These are phyloP conservation scores for Neomicropteryx cornuta DNA, from an alignment of 1,140 invertebrate species.

Conservation along the genomic window DNA sequence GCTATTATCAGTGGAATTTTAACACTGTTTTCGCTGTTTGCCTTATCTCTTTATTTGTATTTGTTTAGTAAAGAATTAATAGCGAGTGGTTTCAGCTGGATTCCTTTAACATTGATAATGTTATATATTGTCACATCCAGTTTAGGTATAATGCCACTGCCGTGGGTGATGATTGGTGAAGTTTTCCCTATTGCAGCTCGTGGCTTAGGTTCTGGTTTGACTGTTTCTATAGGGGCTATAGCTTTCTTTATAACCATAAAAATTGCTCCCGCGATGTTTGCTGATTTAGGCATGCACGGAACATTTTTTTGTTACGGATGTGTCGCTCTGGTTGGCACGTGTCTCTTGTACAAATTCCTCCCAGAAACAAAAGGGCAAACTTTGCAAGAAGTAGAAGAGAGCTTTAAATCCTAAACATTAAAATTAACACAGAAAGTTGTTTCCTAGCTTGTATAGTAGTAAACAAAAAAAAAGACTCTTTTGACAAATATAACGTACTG, in stretches of 20 bases:
- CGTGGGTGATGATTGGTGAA: constrained; percentile 47
- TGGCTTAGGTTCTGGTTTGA: constrained; percentile 40
- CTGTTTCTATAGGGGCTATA: constrained; percentile 46
- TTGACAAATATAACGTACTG: too few relatives aligned
- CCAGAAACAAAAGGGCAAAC: constrained; percentile 60
- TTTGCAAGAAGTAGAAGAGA: constrained; percentile 49
- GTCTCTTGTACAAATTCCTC: constrained; percentile 47
- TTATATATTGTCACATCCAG: constrained; percentile 32
- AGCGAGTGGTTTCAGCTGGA: constrained; percentile 22
- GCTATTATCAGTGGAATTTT: constrained; percentile 43
- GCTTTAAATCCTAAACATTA: too few relatives aligned
- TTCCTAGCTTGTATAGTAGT: too few relatives aligned
- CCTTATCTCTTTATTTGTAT: constrained; percentile 33
- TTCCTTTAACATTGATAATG: constrained; percentile 28
- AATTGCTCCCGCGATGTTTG: constrained; percentile 43
- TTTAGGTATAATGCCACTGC: constrained; percentile 39
- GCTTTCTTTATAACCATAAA: constrained; percentile 52
- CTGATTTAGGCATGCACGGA: constrained; percentile 38
- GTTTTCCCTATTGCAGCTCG: constrained; percentile 41
- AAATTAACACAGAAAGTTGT: too few relatives aligned
- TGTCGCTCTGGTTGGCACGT: constrained; percentile 42
- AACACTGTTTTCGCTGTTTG: constrained; percentile 39
- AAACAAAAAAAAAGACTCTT: too few relatives aligned
- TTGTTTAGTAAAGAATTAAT: constrained; percentile 21
- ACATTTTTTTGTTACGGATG: constrained; percentile 52